Evolutionary conservation across 2,797 vertebrate genomes (phyloP).

Genomic region (Cyclopterus lumpus): DNA sequence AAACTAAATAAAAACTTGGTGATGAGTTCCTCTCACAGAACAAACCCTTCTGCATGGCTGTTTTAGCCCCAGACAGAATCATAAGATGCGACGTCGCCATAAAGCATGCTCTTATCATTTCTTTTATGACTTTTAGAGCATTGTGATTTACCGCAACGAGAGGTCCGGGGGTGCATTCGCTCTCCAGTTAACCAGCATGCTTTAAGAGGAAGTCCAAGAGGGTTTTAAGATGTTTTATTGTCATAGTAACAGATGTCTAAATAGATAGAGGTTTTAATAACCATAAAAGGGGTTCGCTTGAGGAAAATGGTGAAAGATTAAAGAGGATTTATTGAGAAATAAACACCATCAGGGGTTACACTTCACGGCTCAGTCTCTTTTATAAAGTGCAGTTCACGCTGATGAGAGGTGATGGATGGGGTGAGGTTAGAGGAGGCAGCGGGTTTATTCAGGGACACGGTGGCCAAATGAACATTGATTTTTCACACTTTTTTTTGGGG

Average conservation of each 20-base stretch:
- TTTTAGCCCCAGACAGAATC: conserved; percentile 51
- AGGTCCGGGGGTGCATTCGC: conserved; percentile 16
- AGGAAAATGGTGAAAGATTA: conserved; percentile 16
- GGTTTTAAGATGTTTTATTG: conserved; percentile 34
- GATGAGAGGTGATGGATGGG: not conserved
- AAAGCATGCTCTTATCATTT: conserved; percentile 58
- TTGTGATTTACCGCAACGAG: conserved; percentile 58
- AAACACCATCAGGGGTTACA: not conserved
- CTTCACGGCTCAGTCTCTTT: not conserved
- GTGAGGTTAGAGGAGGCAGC: not conserved
- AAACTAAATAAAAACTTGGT: conserved; percentile 26
- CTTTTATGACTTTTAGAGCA: conserved; percentile 57
- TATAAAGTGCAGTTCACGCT: too few species aligned
- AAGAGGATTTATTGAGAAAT: not conserved
- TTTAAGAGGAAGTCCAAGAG: conserved; percentile 11
- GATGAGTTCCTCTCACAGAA: conserved; percentile 32
- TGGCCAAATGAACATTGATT: not conserved
- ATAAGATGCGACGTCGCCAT: conserved; percentile 57
- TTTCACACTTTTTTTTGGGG: not conserved
- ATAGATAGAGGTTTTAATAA: not conserved
- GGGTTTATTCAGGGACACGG: not conserved
- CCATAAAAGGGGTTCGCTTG: not conserved
- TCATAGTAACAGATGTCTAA: conserved; percentile 19
- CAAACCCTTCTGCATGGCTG: conserved; percentile 44
- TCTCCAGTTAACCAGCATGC: conserved; percentile 1